Conservation (phyloP, 1,140 invertebrate species). For the Ganaspis sp. region DNA sequence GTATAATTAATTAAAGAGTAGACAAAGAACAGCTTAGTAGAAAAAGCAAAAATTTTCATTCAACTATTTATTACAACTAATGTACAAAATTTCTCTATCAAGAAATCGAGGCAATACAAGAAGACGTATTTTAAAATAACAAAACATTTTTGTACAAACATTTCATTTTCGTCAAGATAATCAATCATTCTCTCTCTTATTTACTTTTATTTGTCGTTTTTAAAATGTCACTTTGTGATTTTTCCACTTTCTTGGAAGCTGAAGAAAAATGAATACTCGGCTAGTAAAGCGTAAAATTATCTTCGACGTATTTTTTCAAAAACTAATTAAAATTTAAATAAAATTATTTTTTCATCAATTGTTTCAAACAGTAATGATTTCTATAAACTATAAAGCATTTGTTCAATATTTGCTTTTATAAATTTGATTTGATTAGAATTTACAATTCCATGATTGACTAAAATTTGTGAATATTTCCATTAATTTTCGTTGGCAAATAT, state of each 20-base stretch:
- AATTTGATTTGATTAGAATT: too few relatives aligned
- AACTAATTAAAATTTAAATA: too few relatives aligned
- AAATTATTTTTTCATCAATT: not conserved
- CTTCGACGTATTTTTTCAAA: not conserved
- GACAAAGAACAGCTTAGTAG: too few relatives aligned
- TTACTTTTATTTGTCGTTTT: not conserved
- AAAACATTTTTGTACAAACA: not conserved
- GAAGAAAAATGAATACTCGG: not conserved
- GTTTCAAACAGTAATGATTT: not conserved
- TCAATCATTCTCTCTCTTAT: not conserved
- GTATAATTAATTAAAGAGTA: too few relatives aligned
- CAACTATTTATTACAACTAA: too few relatives aligned
- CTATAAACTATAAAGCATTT: not conserved
- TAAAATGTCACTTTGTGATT: not conserved
- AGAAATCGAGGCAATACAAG: too few relatives aligned
- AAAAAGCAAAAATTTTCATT: too few relatives aligned
- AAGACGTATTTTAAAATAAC: not conserved
- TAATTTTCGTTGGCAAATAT: conserved; percentile 1
- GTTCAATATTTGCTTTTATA: too few relatives aligned
- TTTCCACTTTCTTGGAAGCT: not conserved
- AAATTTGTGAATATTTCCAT: not conserved
- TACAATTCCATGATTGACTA: too few relatives aligned
- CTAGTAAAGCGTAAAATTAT: not conserved
- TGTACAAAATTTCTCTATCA: too few relatives aligned
- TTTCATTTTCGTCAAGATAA: not conserved